Percentiles rank a stretch among this genome's conserved stretches.
These are phyloP conservation scores for Lepidonotus clava DNA, from an alignment of 2,888 invertebrate genomes.

Conservation along the genomic window DNA sequence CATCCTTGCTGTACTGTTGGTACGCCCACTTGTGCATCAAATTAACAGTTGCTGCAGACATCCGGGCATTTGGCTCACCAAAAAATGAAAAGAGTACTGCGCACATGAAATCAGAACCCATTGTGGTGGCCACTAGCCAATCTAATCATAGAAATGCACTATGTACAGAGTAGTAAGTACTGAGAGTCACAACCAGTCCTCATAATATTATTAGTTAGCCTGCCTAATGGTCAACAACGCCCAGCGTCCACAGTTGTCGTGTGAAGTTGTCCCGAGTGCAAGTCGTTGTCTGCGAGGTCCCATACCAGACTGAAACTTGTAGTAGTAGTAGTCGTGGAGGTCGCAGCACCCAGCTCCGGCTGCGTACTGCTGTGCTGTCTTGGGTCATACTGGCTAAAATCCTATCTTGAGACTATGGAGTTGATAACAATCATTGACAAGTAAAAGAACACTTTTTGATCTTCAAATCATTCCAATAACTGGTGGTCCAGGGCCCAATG, in stretches of 20 bases:
- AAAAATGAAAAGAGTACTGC: constrained; percentile 1
- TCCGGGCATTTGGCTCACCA: not conserved
- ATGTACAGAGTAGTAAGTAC: constrained; percentile 11
- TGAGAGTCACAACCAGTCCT: constrained; percentile 34
- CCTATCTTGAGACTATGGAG: not conserved
- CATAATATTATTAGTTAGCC: not conserved
- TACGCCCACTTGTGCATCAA: not conserved
- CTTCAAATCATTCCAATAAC: no score
- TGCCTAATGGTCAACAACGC: not conserved
- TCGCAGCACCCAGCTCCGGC: not conserved
- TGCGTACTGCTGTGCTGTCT: not conserved
- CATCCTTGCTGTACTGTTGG: no score
- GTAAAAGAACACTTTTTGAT: no score
- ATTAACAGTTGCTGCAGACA: not conserved
- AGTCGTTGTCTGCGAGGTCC: no score
- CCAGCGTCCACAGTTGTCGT: not conserved
- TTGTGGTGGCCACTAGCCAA: constrained; percentile 4
- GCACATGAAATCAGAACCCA: constrained; percentile 9
- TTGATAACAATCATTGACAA: not conserved
- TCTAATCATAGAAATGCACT: constrained; percentile 49
- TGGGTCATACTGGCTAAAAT: not conserved
- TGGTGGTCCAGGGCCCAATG: constrained; percentile 23
- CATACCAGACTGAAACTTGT: no score
- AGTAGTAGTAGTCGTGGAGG: not conserved
- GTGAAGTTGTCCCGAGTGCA: not conserved